phyloP scores from a whole-genome alignment of 2,888 invertebrate species.

The Apotomis turbidana region DNA sequence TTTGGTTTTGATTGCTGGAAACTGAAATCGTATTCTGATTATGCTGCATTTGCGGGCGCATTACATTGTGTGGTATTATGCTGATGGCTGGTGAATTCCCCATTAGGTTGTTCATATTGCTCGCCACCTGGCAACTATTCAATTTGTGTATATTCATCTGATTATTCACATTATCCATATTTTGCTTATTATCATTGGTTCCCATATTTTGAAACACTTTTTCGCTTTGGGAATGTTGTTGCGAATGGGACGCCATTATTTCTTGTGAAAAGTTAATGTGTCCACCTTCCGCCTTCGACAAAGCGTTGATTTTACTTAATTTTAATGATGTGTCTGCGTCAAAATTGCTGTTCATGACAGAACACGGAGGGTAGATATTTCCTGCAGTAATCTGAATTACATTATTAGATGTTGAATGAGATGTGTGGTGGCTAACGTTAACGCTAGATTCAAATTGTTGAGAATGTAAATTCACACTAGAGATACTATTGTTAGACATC shows the following conservation, averaged over 20 bases:
- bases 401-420: conserved; percentile 73
- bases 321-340: conserved; percentile 78
- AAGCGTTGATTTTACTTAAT: conserved; percentile 76
- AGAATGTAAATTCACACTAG: conserved; percentile 66
- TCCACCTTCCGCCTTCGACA: conserved; percentile 77
- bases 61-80: conserved; percentile 74
- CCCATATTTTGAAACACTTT: conserved; percentile 77
- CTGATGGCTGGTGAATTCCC: conserved; percentile 66
- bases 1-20: conserved; percentile 72
- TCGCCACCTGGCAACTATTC: conserved; percentile 75
- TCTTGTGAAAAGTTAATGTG: conserved; percentile 79
- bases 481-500: conserved; percentile 61
- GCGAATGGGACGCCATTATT: conserved; percentile 78
- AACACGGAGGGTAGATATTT: conserved; percentile 75
- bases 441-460: conserved; percentile 73
- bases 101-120: conserved; percentile 60
- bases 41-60: conserved; percentile 70
- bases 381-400: conserved; percentile 79
- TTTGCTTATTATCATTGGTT: conserved; percentile 69
- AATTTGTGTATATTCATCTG: conserved; percentile 76
- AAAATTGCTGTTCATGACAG: conserved; percentile 72
- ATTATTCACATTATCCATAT: conserved; percentile 61
- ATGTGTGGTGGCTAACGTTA: conserved; percentile 72
- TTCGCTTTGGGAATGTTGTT: conserved; percentile 74
- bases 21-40: conserved; percentile 69